These are phyloP conservation scores for Montifringilla adamsi DNA, from an alignment of 2,113 vertebrate species.

Conservation along the genomic window DNA sequence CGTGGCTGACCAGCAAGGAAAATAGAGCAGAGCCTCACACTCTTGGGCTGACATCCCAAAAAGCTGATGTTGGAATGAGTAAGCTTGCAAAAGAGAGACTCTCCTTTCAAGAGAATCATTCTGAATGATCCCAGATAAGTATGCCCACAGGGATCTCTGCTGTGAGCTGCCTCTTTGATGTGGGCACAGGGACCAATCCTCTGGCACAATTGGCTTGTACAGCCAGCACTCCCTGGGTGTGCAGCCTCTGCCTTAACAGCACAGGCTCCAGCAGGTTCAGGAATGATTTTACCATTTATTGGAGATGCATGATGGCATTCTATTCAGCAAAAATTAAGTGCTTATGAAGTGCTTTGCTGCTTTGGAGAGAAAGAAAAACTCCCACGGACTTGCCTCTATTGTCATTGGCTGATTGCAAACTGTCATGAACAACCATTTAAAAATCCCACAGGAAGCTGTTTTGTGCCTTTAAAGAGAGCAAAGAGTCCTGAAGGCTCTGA, in stretches of 20 bases:
- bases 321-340: background rate
- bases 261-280: background rate
- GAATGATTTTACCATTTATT: background rate
- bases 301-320: background rate
- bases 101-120: background rate
- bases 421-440: background rate
- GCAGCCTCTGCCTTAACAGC: background rate
- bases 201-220: background rate
- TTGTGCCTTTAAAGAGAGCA: background rate
- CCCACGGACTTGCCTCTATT: background rate
- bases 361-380: background rate
- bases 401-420: background rate
- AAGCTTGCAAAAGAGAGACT: background rate
- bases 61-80: background rate
- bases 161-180: background rate
- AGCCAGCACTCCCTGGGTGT: background rate
- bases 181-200: background rate
- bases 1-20: fast-evolving
- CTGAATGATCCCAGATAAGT: background rate
- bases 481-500: background rate
- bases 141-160: background rate
- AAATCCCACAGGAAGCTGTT: background rate
- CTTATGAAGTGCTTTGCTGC: background rate
- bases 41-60: background rate
- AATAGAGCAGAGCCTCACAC: background rate